phyloP scores from a whole-genome alignment of 2,888 invertebrate species.

The Pristionchus entomophagus region DNA sequence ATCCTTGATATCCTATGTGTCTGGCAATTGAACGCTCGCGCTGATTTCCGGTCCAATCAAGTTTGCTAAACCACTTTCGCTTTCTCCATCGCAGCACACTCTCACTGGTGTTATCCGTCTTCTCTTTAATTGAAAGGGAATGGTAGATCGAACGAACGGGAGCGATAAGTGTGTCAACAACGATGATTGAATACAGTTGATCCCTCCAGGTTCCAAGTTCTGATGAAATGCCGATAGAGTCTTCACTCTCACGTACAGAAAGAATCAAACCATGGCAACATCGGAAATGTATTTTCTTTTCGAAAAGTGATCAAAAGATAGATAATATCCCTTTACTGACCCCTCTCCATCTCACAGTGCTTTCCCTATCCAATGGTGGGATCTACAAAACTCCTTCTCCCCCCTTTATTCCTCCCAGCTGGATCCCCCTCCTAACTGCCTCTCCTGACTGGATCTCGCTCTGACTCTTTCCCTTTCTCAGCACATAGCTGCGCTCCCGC shows the following conservation, averaged over 20 bases:
- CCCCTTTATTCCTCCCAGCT: constrained; percentile 25
- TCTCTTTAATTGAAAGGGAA: constrained; percentile 13
- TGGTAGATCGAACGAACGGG: not conserved
- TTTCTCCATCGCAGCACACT: not conserved
- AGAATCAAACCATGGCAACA: no score
- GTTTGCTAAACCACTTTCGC: constrained; percentile 33
- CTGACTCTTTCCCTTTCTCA: constrained; percentile 20
- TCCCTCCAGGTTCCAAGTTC: constrained; percentile 16
- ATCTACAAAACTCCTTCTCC: constrained; percentile 34
- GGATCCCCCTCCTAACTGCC: constrained; percentile 25
- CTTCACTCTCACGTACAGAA: not conserved
- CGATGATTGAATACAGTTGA: constrained; percentile 23
- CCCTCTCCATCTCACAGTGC: not conserved
- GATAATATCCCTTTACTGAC: not conserved
- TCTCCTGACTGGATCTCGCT: constrained; percentile 29
- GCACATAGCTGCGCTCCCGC: constrained; percentile 8
- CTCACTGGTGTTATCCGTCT: not conserved
- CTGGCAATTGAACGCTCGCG: constrained; percentile 23
- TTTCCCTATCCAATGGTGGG: constrained; percentile 5
- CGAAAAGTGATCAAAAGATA: no score
- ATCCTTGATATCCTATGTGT: not conserved
- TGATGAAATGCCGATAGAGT: not conserved
- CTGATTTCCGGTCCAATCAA: constrained; percentile 40
- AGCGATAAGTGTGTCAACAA: constrained; percentile 30
- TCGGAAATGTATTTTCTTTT: no score